These are phyloP conservation scores for Coluber constrictor DNA, from an alignment of 2,797 vertebrate species.

Conservation along the genomic window DNA sequence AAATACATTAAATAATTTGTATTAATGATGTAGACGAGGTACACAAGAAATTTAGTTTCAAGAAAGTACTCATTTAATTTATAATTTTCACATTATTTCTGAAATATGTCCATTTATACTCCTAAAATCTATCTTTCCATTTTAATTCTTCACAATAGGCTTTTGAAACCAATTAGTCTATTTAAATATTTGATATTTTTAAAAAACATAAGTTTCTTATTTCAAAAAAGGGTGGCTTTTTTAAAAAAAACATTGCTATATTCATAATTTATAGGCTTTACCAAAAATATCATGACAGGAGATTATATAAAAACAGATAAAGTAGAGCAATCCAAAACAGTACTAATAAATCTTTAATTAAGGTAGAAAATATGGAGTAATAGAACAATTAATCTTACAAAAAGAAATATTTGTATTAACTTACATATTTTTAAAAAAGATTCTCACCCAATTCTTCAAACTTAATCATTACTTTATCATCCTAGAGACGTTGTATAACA, in stretches of 20 bases:
- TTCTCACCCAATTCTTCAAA: background rate
- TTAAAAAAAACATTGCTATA: background rate
- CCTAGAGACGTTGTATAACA: background rate
- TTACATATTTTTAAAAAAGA: background rate
- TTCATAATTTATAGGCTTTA: background rate
- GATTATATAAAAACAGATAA: background rate
- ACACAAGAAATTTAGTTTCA: background rate
- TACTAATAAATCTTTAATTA: background rate
- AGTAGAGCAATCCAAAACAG: background rate
- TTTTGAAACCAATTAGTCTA: background rate
- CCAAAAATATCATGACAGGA: background rate
- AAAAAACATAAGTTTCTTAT: too few relatives aligned
- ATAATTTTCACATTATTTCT: background rate
- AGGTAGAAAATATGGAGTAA: background rate
- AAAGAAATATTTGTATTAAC: conserved; percentile 1
- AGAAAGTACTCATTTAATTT: background rate
- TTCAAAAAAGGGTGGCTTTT: background rate
- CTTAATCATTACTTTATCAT: conserved; percentile 17
- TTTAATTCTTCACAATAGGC: background rate
- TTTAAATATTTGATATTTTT: background rate
- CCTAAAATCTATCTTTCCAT: background rate
- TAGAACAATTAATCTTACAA: conserved; percentile 10
- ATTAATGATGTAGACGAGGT: background rate
- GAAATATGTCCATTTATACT: background rate
- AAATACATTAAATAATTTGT: background rate